phyloP scores from a whole-genome alignment of 1,140 invertebrate genomes.

The Berghia stephanieae region DNA sequence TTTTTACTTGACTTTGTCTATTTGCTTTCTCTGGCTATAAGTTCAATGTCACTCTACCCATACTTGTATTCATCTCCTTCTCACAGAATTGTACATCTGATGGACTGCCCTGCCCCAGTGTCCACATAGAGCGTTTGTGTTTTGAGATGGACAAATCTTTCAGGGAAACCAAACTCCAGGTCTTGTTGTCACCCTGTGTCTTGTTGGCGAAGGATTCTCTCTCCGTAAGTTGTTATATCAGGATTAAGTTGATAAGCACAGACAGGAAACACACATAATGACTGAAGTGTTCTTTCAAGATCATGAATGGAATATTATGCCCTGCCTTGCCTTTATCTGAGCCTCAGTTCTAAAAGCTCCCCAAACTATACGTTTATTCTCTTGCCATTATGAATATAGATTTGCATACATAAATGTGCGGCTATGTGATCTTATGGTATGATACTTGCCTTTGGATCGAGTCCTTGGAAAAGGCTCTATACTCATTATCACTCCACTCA shows the following conservation, averaged over 20 bases:
- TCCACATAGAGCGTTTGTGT: conserved; percentile 88
- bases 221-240: not conserved
- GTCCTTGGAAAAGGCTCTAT: too few relatives aligned
- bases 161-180: conserved; percentile 88
- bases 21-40: too few relatives aligned
- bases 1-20: too few relatives aligned
- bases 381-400: too few relatives aligned
- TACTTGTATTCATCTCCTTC: not conserved
- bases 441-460: too few relatives aligned
- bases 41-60: not conserved
- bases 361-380: too few relatives aligned
- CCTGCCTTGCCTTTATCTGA: not conserved
- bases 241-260: too few relatives aligned
- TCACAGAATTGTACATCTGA: conserved; percentile 61
- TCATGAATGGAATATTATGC: not conserved
- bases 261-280: not conserved
- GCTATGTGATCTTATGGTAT: too few relatives aligned
- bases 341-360: not conserved
- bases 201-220: conserved; percentile 58
- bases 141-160: conserved; percentile 97
- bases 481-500: too few relatives aligned
- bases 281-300: not conserved
- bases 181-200: conserved; percentile 87
- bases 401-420: too few relatives aligned
- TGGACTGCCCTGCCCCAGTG: conserved; percentile 80